Base-by-base conservation (phyloP, 2,113 vertebrate genomes). In the Nibea coibor region DNA sequence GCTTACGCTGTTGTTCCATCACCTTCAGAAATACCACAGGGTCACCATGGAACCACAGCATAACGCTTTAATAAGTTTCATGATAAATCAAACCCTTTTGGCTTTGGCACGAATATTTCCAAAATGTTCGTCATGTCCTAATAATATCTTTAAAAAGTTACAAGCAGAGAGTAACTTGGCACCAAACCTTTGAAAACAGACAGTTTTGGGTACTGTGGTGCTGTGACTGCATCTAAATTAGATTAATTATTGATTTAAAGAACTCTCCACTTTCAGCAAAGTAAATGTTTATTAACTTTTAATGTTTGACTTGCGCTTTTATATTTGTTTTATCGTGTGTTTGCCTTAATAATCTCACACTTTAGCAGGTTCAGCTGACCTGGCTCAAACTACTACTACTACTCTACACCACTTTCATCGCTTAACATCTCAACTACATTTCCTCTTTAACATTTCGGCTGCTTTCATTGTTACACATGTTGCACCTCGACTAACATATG, bases 1-100 rank as follows among this genome's bases (percentile, higher is more conserved):
- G 64, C 71, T 79, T 70, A 79, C 58, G n/a, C 58, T 54, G 39
- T 75, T 81, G 72, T 80, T 81, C 51, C 61, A 69, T 35, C 39
- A 75, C 61, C 53, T 59, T 59, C 43, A 58, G 10, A 69, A 71
- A 80, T 39, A 51, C 39, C 20, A 28, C 45, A 24, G 59, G 31
- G 58, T 65, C 48, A 48, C 61, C 39, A 47, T 72, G 20, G 35
- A 79, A 14, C 74, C 53, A 45, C 61, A 35, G 28, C 1, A 20
- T 47, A 31, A 61, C 22, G n/a, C 8, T 26, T 2, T 2, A 54
- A 3, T 16, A 56, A 19, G 16, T 12, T 45, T 45, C 8, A 39
- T 39, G 8, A 39, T 39, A 39, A 39, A 9, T 39, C 35, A 8
- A 39, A 39, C 8, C 35, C 35, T 2, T 39, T 39, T 39, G 35